Base-by-base conservation (phyloP, 2,797 vertebrate genomes). In the Crocodylus rhombifer region DNA sequence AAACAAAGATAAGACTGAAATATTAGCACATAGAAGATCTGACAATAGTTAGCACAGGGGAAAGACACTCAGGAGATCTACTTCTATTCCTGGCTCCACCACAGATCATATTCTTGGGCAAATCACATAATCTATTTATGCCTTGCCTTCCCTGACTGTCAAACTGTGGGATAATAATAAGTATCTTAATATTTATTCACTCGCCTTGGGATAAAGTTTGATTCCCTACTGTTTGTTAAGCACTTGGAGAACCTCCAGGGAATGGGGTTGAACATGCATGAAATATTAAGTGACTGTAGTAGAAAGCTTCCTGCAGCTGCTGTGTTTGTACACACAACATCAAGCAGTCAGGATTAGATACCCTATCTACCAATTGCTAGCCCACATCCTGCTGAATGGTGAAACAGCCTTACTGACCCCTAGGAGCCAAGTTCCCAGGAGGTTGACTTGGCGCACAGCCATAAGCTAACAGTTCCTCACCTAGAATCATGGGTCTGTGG, bases 271-370 rank as follows among this genome's bases (percentile, higher is more conserved):
- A 36, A 81, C 26, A 20, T 74, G 30, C 75, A 51, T 10, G 18
- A 15, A 9, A 23, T 23, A 36, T 28, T 4, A 92, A 13, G 65
- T 14, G 25, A 56, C 23, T 17, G n/a, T 62, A 81, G 1, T 10
- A 28, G 78, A 55, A 87, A 69, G 69, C 28, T 74, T 65, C 18
- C 1, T 33, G 3, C 1, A 0, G 5, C 18, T 0, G 1, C 14
- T 0, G 0, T 8, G 23, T 7, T 86, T 0, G 0, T n/a, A 12
- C 93, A 30, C 69, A 71, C 69, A 77, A 83, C 36, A 80, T 56
- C 17, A 86, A 5, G 60, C 7, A 1, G 6, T n/a, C 0, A 0
- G 21, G 67, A 36, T 26, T 65, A 25, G 36, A 3, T 5, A 25
- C 7, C 7, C 42, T 25, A 51, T 73, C 13, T 51, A 25, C 78